Evolutionary conservation across 2,888 invertebrate species (phyloP), one percentile per base, ranked within the genome.

Genomic region (Druceiella hillmani): DNA sequence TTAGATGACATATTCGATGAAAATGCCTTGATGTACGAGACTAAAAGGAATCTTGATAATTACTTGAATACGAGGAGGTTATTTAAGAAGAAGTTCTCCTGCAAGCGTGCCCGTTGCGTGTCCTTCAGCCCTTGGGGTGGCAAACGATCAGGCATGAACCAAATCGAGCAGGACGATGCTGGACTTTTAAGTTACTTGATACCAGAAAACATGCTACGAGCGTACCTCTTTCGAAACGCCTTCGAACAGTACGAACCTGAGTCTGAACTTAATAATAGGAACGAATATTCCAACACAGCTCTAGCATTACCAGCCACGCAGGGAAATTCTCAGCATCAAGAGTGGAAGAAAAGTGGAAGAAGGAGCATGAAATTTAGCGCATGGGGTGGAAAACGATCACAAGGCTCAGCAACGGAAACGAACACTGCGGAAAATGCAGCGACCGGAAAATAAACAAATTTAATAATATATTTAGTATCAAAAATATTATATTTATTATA

Each of bases 101-200:
- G n/a, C n/a, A n/a, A n/a, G n/a, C n/a, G n/a, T n/a, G n/a, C n/a
- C n/a, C n/a, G n/a, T n/a, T n/a, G 70, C 31, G 70, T 70, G 2
- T 58, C 69, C 1, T 70, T 70, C 51, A 69, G 66, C 33, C 69
- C 70, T 0, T 70, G 70, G 70, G 70, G 70, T 2, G 70, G 70
- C 0, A 70, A 70, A 37, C 53, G 70, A 11, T 66, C 65, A 46
- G 65, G 65, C 0, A 64, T 66, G 43, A 58, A 67, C 56, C 49
- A 68, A 66, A 33, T 62, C 64, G 1, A 61, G 61, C 3, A 42
- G 3, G 63, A 66, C 22, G 58, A 14, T 13, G 27, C 11, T 11
- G 27, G 13, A 27, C 13, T 15, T 4, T 4, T 6, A 7, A 5
- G n/a, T 7, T 3, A 11, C 5, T 11, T 4, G 4, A n/a, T 11